Percentiles rank a stretch among this genome's conserved stretches.
Evolutionary conservation across 92 coral and sea anemone species (phyloP).

Genomic region (Zoanthus solanderi): DNA sequence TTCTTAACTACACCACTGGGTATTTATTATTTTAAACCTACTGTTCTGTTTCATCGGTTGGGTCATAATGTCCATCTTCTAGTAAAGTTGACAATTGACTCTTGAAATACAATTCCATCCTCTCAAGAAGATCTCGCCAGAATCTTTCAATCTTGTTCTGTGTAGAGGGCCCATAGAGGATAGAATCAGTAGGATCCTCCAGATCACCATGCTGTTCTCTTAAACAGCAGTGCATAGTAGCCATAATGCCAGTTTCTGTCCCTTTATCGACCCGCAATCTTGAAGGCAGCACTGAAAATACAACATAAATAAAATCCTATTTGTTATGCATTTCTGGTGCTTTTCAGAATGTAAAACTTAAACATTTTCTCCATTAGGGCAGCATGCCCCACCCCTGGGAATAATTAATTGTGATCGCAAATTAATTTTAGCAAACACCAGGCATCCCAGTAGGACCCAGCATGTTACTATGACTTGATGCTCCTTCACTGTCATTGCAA

Average conservation of each 20-base stretch:
- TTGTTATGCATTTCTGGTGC: conserved; percentile 24
- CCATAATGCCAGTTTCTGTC: conserved; percentile 74
- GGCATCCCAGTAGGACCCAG: conserved; percentile 12
- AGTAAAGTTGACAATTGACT: conserved; percentile 59
- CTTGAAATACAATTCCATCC: conserved; percentile 74
- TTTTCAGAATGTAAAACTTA: conserved; percentile 17
- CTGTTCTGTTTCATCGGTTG: conserved; percentile 63
- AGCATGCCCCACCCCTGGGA: conserved; percentile 25
- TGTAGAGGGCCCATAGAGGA: conserved; percentile 77
- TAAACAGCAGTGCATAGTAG: conserved; percentile 73
- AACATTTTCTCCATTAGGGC: conserved; percentile 23
- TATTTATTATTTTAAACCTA: conserved; percentile 29
- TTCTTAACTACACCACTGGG: conserved; percentile 27
- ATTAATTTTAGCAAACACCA: conserved; percentile 9
- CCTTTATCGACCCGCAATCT: conserved; percentile 67
- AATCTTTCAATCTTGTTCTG: conserved; percentile 73
- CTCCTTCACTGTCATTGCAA: conserved; percentile 18
- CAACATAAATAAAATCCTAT: conserved; percentile 33
- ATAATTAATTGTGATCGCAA: conserved; percentile 1
- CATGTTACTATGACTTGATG: conserved; percentile 29
- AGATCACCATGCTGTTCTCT: conserved; percentile 59
- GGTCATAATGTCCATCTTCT: conserved; percentile 79
- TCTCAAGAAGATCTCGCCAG: conserved; percentile 75
- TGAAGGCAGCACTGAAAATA: conserved; percentile 60
- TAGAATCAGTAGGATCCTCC: conserved; percentile 60